phyloP scores from a whole-genome alignment of 2,888 invertebrate genomes.

The Parnassius mnemosyne region DNA sequence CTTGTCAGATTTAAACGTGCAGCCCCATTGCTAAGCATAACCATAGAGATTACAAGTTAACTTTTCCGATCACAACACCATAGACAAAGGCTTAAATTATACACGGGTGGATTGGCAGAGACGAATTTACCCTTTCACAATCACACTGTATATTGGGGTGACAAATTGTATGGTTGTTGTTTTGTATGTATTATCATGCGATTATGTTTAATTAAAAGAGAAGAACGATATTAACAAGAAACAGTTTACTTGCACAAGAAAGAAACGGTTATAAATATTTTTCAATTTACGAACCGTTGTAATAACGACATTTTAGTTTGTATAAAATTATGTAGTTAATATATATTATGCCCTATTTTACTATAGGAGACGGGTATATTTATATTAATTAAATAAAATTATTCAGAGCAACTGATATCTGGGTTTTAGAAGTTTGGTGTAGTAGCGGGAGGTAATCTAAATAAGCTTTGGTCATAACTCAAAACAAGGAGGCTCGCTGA shows the following conservation, averaged over 20 bases:
- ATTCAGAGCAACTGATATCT: slow-evolving; percentile 32
- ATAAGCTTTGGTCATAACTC: slow-evolving; percentile 68
- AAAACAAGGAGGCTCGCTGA: slow-evolving; percentile 70
- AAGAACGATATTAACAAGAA: not conserved
- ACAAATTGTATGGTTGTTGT: slow-evolving; percentile 65
- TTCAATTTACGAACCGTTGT: no score
- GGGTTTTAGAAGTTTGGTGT: slow-evolving; percentile 43
- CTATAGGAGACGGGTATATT: no score
- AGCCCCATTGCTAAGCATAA: slow-evolving; percentile 38
- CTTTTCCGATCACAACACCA: slow-evolving; percentile 76
- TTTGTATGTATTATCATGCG: slow-evolving; percentile 34
- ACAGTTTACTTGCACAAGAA: not conserved
- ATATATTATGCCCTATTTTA: no score
- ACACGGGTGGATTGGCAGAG: slow-evolving; percentile 64
- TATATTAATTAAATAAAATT: not conserved
- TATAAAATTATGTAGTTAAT: no score
- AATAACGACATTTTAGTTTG: no score
- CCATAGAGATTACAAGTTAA: slow-evolving; percentile 76
- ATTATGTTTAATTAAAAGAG: slow-evolving; percentile 15
- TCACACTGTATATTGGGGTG: slow-evolving; percentile 55
- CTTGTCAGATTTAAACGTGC: slow-evolving; percentile 17
- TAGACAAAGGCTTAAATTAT: slow-evolving; percentile 76
- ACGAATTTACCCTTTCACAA: slow-evolving; percentile 63
- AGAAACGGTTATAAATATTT: no score
- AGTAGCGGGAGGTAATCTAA: slow-evolving; percentile 45